These are phyloP conservation scores for Crax fasciolata DNA, from an alignment of 2,797 vertebrate genomes.

Conservation along the genomic window DNA sequence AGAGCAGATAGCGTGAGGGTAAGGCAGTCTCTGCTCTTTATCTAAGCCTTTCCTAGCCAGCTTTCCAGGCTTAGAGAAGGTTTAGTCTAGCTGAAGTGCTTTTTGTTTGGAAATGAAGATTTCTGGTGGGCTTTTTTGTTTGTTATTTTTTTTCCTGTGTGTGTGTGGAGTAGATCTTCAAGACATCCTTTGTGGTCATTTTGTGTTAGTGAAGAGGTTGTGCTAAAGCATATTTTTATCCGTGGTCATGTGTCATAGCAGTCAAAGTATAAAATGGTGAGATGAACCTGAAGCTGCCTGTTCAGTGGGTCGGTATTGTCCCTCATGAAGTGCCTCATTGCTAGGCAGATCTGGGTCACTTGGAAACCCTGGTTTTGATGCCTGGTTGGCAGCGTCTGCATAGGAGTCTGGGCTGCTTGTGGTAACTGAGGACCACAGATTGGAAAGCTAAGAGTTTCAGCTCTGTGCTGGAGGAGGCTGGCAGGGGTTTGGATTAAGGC, in stretches of 20 bases:
- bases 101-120: not conserved
- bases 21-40: not conserved
- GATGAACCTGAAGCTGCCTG: not conserved
- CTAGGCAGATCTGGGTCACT: not conserved
- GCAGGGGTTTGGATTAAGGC: not conserved
- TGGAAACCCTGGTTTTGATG: not conserved
- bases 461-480: not conserved
- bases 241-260: not conserved
- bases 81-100: not conserved
- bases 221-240: not conserved
- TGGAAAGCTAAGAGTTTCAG: not conserved
- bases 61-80: not conserved
- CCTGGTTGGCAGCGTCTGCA: not conserved
- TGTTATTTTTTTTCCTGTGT: not conserved
- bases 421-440: not conserved
- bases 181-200: not conserved
- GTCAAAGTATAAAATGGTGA: not conserved
- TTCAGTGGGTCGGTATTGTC: not conserved
- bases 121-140: not conserved
- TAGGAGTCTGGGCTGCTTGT: not conserved
- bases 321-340: not conserved
- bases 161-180: not conserved
- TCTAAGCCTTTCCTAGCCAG: not conserved
- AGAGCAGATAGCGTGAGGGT: not conserved
- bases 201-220: not conserved